Evolutionary conservation across 2,113 vertebrate species (phyloP).

Genomic region (Heptranchias perlo): DNA sequence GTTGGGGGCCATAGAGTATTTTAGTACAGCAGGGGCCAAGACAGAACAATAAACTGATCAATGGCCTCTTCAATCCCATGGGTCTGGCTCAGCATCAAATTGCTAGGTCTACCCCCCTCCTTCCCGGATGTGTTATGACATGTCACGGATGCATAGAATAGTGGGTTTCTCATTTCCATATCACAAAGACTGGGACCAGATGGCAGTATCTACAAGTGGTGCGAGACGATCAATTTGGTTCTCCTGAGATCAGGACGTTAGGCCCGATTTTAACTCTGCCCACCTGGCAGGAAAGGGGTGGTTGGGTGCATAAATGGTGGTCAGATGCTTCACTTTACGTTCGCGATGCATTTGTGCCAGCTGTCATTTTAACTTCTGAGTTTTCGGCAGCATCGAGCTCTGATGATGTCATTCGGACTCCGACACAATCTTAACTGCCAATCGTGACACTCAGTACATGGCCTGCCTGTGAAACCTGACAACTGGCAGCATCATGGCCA

Average conservation of each 20-base stretch:
- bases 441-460: background rate
- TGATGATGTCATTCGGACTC: background rate
- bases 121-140: background rate
- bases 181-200: background rate
- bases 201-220: background rate
- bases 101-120: background rate
- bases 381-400: background rate
- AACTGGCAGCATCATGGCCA: background rate
- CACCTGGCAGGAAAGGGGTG: background rate
- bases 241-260: background rate
- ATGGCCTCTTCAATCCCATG: constrained; percentile 67
- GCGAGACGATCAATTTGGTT: background rate
- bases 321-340: background rate
- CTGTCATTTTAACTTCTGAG: background rate
- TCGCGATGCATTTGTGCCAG: background rate
- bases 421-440: background rate
- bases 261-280: background rate
- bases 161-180: background rate
- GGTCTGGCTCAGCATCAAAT: background rate
- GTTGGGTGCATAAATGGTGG: background rate
- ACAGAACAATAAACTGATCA: constrained; percentile 70
- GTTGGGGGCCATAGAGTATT: constrained; percentile 66
- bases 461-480: background rate
- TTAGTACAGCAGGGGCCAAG: constrained; percentile 64
- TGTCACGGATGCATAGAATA: background rate